phyloP scores from a whole-genome alignment of 1,140 invertebrate species.

The Neodiprion virginianus region DNA sequence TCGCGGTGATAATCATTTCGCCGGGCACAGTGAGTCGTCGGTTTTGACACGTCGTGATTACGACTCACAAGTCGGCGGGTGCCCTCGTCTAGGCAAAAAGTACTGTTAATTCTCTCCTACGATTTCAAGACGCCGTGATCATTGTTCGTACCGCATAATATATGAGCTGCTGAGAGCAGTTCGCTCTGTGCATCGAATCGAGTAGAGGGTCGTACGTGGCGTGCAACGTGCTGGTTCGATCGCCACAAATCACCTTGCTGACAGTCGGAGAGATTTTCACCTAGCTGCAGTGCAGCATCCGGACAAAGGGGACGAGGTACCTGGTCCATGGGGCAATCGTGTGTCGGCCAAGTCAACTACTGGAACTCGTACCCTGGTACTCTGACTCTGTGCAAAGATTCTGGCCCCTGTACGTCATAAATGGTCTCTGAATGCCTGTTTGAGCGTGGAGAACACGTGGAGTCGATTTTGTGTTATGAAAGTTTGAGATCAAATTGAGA shows the following conservation, averaged over 20 bases:
- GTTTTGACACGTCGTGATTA: no score
- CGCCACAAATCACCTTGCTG: background rate
- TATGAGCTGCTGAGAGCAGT: no score
- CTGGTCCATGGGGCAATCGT: background rate
- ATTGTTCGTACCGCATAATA: no score
- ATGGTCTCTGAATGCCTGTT: background rate
- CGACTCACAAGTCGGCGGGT: no score
- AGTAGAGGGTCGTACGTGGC: background rate
- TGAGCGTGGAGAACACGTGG: no score
- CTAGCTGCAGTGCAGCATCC: background rate
- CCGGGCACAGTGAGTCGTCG: no score
- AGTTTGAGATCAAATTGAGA: no score
- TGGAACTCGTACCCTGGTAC: background rate
- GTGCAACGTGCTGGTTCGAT: background rate
- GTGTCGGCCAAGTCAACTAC: slow-evolving; percentile 1
- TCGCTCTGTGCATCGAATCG: background rate
- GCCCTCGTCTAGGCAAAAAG: no score
- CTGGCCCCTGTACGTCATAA: background rate
- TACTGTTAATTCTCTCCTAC: no score
- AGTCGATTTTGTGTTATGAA: no score
- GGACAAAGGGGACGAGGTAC: background rate
- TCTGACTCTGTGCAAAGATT: background rate
- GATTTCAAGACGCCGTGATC: no score
- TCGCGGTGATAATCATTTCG: no score
- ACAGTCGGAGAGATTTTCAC: slow-evolving; percentile 2